phyloP scores from a whole-genome alignment of 2,797 vertebrate genomes.

The Lithobates sylvaticus region DNA sequence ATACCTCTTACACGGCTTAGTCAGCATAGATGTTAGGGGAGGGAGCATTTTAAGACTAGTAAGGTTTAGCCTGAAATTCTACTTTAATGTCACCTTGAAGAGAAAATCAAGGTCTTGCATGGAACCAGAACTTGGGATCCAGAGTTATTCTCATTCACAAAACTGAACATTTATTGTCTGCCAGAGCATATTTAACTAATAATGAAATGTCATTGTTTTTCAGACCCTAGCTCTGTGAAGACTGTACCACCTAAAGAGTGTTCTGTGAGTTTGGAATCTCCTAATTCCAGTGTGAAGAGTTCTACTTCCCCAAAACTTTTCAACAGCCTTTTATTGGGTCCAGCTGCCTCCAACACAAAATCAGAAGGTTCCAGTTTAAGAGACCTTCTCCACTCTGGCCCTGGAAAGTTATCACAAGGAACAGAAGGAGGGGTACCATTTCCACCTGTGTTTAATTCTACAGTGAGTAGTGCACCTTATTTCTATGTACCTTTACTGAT shows the following conservation, averaged over 20 bases:
- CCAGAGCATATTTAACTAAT: neutral
- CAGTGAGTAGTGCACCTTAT: slow-evolving; percentile 76
- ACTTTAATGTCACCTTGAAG: too few species aligned
- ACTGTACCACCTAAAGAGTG: slow-evolving; percentile 93
- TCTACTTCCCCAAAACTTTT: slow-evolving; percentile 94
- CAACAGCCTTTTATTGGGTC: slow-evolving; percentile 94
- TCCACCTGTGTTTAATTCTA: slow-evolving; percentile 92
- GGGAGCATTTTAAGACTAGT: too few species aligned
- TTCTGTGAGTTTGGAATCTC: slow-evolving; percentile 92
- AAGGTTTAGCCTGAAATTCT: too few species aligned
- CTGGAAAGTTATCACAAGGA: slow-evolving; percentile 93
- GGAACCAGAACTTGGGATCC: too few species aligned
- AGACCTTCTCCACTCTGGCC: slow-evolving; percentile 95
- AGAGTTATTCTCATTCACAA: too few species aligned
- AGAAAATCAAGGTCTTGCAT: too few species aligned
- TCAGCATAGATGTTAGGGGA: too few species aligned
- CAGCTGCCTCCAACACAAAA: slow-evolving; percentile 91
- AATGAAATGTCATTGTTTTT: slow-evolving; percentile 56
- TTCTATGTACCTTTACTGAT: neutral
- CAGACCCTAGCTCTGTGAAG: slow-evolving; percentile 90
- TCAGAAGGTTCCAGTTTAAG: slow-evolving; percentile 95
- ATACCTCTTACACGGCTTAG: too few species aligned
- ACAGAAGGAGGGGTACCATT: slow-evolving; percentile 92
- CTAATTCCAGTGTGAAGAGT: slow-evolving; percentile 81
- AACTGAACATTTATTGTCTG: neutral